Conservation (phyloP, 2,113 vertebrate genomes). For the Dryoscopus gambensis region DNA sequence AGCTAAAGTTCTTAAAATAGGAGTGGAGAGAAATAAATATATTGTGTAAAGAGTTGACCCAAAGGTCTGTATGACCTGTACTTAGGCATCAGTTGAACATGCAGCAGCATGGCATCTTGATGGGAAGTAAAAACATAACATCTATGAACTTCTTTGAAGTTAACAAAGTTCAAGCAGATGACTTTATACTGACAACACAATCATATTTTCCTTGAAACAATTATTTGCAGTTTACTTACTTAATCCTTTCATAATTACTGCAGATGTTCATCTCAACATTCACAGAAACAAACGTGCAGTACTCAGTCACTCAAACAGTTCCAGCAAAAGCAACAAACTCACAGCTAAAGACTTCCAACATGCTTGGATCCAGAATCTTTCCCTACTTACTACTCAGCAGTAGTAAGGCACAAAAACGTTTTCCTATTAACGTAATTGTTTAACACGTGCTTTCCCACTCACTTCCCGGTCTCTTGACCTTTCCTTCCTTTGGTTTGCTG, state of each 20-base stretch:
- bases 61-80: neutral
- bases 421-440: neutral
- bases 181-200: neutral
- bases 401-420: neutral
- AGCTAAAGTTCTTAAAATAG: neutral
- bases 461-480: neutral
- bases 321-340: neutral
- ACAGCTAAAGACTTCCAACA: neutral
- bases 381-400: neutral
- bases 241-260: conserved; percentile 20
- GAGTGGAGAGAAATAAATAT: neutral
- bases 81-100: neutral
- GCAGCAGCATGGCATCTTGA: neutral
- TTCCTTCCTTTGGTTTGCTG: neutral
- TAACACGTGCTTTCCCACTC: neutral
- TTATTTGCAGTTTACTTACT: conserved; percentile 29
- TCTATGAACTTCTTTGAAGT: neutral
- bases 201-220: conserved; percentile 4
- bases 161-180: neutral
- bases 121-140: neutral
- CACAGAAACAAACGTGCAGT: neutral
- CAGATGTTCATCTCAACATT: neutral
- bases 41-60: neutral
- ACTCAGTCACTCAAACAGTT: neutral
- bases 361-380: neutral